These are phyloP conservation scores for Ceratina calcarata DNA, from an alignment of 1,140 invertebrate genomes.

Conservation along the genomic window DNA sequence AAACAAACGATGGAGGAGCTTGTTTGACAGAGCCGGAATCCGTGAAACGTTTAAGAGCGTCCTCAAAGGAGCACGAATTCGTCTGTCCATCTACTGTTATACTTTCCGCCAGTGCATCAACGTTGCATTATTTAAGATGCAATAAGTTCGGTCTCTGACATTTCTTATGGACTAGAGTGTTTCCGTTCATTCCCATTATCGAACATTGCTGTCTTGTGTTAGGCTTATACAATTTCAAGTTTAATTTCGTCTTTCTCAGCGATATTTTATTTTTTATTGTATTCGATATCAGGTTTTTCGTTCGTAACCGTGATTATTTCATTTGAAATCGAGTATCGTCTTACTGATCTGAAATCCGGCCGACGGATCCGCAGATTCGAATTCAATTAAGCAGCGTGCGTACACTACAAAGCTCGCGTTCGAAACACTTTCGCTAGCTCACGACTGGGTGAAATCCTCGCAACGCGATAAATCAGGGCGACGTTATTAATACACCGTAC, in stretches of 20 bases:
- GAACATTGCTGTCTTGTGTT: too few relatives aligned
- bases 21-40: slow-evolving; percentile 16
- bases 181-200: too few relatives aligned
- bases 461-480: slow-evolving; percentile 12
- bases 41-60: slow-evolving; percentile 22
- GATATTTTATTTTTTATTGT: too few relatives aligned
- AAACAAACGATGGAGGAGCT: slow-evolving; percentile 15
- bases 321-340: too few relatives aligned
- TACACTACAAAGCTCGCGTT: background rate
- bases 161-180: too few relatives aligned
- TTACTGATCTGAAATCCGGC: background rate
- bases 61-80: slow-evolving; percentile 9
- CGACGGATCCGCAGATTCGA: background rate
- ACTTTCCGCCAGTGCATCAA: background rate
- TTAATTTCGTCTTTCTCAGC: too few relatives aligned
- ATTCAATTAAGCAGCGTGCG: background rate
- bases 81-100: background rate
- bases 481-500: slow-evolving; percentile 48
- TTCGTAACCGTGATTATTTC: too few relatives aligned
- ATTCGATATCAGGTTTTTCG: too few relatives aligned
- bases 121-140: too few relatives aligned
- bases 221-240: too few relatives aligned
- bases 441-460: slow-evolving; percentile 12
- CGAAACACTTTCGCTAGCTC: slow-evolving; percentile 1
- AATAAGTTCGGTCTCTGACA: too few relatives aligned